A percentile compares a stretch with the other conserved stretches of the same genome.
These are phyloP conservation scores for Hydrolagus colliei DNA, from an alignment of 2,797 vertebrate species.

Conservation along the genomic window DNA sequence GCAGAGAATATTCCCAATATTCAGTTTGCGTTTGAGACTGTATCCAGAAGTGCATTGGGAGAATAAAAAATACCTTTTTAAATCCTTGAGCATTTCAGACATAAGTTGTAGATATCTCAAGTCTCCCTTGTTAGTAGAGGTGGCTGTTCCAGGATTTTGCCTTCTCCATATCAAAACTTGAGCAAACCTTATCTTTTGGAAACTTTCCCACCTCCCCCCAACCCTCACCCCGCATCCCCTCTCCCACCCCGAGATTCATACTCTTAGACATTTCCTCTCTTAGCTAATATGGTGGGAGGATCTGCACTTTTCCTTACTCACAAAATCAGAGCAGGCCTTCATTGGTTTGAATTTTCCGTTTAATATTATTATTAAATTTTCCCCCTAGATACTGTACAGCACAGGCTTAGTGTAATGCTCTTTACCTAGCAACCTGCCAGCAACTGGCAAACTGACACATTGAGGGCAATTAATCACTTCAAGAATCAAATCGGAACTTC, in stretches of 20 bases:
- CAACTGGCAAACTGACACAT: too few relatives aligned
- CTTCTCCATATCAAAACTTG: not conserved
- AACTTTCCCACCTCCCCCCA: not conserved
- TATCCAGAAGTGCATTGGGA: not conserved
- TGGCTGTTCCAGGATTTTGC: not conserved
- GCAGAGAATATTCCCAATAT: not conserved
- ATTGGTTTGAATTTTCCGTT: too few relatives aligned
- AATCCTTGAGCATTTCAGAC: not conserved
- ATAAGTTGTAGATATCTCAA: not conserved
- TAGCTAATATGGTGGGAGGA: not conserved
- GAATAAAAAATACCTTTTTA: not conserved
- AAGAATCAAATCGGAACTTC: not conserved
- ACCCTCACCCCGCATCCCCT: not conserved
- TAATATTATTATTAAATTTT: not conserved
- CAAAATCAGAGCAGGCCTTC: not conserved
- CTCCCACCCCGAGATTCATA: not conserved
- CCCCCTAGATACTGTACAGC: too few relatives aligned
- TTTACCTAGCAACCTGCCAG: too few relatives aligned
- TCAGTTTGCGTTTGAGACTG: not conserved
- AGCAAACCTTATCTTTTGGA: not conserved
- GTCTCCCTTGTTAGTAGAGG: not conserved
- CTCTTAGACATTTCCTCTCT: not conserved
- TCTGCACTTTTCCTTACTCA: not conserved
- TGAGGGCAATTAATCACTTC: not conserved
- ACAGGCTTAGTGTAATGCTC: too few relatives aligned